These are phyloP conservation scores for Mesitornis unicolor DNA, from an alignment of 2,113 vertebrate genomes.

Conservation along the genomic window DNA sequence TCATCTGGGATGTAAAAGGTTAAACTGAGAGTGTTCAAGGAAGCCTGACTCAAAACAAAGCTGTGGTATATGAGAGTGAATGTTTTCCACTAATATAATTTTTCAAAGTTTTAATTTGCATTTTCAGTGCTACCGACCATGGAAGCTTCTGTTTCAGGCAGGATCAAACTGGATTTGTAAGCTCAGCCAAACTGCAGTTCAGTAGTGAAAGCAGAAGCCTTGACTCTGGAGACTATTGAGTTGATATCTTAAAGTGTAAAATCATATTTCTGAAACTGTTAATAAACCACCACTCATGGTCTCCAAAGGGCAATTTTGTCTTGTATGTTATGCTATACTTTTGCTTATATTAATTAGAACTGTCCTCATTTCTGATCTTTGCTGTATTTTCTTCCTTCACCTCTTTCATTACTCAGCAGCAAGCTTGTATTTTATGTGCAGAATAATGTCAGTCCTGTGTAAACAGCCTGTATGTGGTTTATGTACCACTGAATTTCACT, in stretches of 20 bases:
- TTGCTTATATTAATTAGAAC: slow-evolving; percentile 10
- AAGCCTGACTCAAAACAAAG: background rate
- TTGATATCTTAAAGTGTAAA: background rate
- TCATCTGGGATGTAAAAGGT: background rate
- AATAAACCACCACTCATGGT: background rate
- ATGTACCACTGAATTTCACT: background rate
- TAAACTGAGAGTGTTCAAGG: background rate
- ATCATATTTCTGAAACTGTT: slow-evolving; percentile 25
- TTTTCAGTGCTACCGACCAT: slow-evolving; percentile 45
- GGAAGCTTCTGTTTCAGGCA: slow-evolving; percentile 55
- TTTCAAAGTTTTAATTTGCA: slow-evolving; percentile 45
- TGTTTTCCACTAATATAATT: slow-evolving; percentile 33
- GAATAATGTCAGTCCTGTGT: background rate
- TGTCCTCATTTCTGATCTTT: background rate
- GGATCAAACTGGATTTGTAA: slow-evolving; percentile 48
- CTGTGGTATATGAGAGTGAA: background rate
- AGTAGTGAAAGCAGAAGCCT: slow-evolving; percentile 25
- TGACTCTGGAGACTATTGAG: background rate
- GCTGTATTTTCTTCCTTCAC: background rate
- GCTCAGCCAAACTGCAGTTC: slow-evolving; percentile 25
- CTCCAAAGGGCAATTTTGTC: slow-evolving; percentile 13
- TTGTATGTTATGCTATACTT: background rate
- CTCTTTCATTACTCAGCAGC: background rate
- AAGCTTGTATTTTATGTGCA: background rate
- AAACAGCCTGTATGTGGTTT: background rate